Evolutionary conservation across 2,888 invertebrate species (phyloP).

Genomic region (Diarsia brunnea): DNA sequence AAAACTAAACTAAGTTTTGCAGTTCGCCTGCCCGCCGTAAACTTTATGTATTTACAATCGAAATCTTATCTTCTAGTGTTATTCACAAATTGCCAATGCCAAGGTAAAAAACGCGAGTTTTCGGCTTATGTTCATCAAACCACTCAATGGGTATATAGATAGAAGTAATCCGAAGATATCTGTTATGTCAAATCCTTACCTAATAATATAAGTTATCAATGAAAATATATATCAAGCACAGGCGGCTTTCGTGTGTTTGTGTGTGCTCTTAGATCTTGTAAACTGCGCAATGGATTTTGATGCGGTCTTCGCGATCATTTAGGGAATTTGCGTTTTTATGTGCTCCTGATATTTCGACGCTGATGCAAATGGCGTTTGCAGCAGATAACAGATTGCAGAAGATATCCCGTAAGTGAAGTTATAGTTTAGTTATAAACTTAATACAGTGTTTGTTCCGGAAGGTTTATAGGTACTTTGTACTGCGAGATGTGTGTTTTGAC

Average conservation of each 20-base stretch:
- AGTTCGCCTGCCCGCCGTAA: neutral
- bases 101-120: conserved; percentile 23
- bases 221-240: conserved; percentile 7
- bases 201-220: conserved; percentile 24
- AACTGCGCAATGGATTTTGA: neutral
- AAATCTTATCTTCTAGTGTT: conserved; percentile 21
- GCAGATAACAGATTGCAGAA: too few relatives aligned
- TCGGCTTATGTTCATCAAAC: conserved; percentile 20
- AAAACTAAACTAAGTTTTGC: too few relatives aligned
- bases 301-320: neutral
- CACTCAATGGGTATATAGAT: conserved; percentile 21
- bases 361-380: too few relatives aligned
- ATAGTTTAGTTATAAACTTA: too few relatives aligned
- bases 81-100: conserved; percentile 17
- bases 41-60: conserved; percentile 24
- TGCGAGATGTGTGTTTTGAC: too few relatives aligned
- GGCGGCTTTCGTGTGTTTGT: conserved; percentile 3
- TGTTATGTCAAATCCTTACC: conserved; percentile 20
- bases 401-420: too few relatives aligned
- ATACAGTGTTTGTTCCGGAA: too few relatives aligned
- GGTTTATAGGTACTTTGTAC: too few relatives aligned
- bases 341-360: too few relatives aligned
- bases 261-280: neutral
- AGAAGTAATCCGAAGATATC: conserved; percentile 25
- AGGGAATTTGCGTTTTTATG: too few relatives aligned